phyloP scores from a whole-genome alignment of 2,113 vertebrate species.

The Atlantisia rogersi region DNA sequence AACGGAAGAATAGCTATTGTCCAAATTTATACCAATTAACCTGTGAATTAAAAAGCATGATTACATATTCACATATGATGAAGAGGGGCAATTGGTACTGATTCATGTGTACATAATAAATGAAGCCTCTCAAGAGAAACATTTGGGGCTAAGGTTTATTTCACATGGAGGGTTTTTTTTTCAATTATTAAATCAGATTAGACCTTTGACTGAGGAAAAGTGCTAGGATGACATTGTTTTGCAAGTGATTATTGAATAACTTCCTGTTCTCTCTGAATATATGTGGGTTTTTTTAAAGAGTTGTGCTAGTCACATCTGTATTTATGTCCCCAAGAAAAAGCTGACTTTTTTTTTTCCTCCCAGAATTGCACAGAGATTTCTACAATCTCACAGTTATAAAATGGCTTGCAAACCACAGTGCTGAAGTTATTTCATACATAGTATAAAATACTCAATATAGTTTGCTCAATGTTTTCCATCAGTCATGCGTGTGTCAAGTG shows the following conservation, averaged over 20 bases:
- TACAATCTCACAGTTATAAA: neutral
- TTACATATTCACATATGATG: neutral
- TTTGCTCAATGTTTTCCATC: neutral
- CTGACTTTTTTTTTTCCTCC: neutral
- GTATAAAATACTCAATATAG: neutral
- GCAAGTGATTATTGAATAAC: neutral
- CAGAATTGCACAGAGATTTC: neutral
- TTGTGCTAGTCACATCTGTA: neutral
- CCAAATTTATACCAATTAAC: neutral
- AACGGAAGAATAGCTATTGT: neutral
- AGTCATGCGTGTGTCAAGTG: neutral
- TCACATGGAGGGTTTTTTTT: neutral
- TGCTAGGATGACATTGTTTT: neutral
- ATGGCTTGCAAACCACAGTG: neutral
- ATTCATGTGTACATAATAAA: constrained; percentile 20
- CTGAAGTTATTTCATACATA: neutral
- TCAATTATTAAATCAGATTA: neutral
- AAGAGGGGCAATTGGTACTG: neutral
- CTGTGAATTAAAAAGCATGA: constrained; percentile 2
- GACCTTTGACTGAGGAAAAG: neutral
- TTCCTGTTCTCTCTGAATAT: neutral
- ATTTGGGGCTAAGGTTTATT: neutral
- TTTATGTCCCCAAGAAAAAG: neutral
- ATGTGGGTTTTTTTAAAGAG: too few species aligned
- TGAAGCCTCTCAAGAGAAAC: neutral